Conservation (phyloP, 2,113 vertebrate species). For the Hippocampus zosterae region DNA sequence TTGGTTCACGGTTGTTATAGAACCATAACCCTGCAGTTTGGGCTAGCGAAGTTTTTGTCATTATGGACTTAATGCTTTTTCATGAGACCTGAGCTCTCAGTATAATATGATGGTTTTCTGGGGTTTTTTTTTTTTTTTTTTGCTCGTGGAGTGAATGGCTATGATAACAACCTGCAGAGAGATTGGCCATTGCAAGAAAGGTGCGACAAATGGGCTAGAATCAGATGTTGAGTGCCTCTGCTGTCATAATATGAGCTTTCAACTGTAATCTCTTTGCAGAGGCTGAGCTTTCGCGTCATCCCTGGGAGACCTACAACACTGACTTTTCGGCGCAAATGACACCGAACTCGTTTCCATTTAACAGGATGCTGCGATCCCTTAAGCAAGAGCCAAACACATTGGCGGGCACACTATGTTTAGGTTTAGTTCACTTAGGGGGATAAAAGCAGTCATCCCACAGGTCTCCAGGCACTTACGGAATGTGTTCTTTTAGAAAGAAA, state of each 20-base stretch:
- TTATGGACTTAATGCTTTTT: slow-evolving; percentile 44
- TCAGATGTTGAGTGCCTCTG: slow-evolving; percentile 15
- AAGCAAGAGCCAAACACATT: slow-evolving; percentile 35
- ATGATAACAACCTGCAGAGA: slow-evolving; percentile 25
- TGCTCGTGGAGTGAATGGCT: slow-evolving; percentile 9
- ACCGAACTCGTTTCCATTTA: slow-evolving; percentile 37
- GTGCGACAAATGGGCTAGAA: slow-evolving; percentile 21
- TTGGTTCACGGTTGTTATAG: slow-evolving; percentile 37
- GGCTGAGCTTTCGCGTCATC: slow-evolving; percentile 27
- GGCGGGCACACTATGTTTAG: slow-evolving; percentile 37
- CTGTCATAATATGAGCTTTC: slow-evolving; percentile 23
- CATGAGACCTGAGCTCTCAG: slow-evolving; percentile 30
- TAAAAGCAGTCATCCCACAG: slow-evolving; percentile 40
- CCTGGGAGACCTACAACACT: slow-evolving; percentile 31
- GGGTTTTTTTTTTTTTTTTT: neutral
- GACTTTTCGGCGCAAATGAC: slow-evolving; percentile 37
- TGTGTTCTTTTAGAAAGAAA: slow-evolving; percentile 25
- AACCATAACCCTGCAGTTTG: slow-evolving; percentile 33
- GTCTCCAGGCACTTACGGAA: slow-evolving; percentile 21
- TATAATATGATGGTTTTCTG: neutral
- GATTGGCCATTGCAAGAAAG: slow-evolving; percentile 9
- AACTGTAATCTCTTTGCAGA: slow-evolving; percentile 35
- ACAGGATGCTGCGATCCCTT: slow-evolving; percentile 45
- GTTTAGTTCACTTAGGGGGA: slow-evolving; percentile 47
- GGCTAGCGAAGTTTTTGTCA: slow-evolving; percentile 21